phyloP scores from a whole-genome alignment of 2,888 invertebrate genomes.

The Caenorhabditis angaria region DNA sequence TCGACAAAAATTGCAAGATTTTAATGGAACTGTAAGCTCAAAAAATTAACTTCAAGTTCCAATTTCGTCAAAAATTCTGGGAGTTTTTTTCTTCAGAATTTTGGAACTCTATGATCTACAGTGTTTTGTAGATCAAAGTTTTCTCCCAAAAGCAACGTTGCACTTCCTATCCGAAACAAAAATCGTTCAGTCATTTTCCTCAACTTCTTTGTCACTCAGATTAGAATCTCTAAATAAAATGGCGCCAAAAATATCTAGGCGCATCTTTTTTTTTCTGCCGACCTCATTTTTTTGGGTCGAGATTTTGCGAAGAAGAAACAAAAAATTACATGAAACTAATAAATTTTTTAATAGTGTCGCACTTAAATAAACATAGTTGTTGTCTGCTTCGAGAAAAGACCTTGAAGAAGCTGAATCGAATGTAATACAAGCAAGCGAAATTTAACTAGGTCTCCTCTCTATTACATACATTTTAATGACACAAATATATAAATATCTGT shows the following conservation, averaged over 20 bases:
- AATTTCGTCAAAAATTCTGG: too few relatives aligned
- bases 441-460: slow-evolving; percentile 1
- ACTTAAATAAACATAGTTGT: slow-evolving; percentile 2
- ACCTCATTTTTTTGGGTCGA: background rate
- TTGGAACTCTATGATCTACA: too few relatives aligned
- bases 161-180: too few relatives aligned
- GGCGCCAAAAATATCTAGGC: slow-evolving; percentile 2
- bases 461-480: background rate
- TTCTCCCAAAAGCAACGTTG: too few relatives aligned
- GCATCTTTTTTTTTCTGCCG: background rate
- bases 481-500: too few relatives aligned
- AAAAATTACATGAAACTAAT: background rate
- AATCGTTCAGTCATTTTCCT: too few relatives aligned
- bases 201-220: background rate
- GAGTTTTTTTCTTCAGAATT: too few relatives aligned
- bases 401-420: background rate
- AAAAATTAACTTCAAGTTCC: too few relatives aligned
- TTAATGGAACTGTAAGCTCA: too few relatives aligned
- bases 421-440: background rate
- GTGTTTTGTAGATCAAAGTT: too few relatives aligned
- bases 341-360: slow-evolving; percentile 4
- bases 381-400: background rate
- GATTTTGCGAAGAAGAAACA: background rate
- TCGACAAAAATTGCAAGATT: too few relatives aligned
- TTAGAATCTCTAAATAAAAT: background rate